phyloP scores from a whole-genome alignment of 53 echinoderm and acorn worm genomes.

The Pentamera pediparva region DNA sequence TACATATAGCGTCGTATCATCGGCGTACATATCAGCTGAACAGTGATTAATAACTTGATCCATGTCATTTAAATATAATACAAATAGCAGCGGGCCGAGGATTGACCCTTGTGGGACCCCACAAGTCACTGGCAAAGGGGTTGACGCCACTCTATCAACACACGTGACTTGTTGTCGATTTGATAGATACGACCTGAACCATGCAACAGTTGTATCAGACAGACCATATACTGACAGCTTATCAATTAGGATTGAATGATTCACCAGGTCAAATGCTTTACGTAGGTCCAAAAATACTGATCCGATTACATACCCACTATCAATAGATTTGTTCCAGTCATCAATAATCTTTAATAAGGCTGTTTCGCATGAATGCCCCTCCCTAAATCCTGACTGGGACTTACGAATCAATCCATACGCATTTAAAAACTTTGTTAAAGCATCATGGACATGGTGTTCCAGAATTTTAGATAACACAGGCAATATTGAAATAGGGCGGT shows the following conservation, averaged over 20 bases:
- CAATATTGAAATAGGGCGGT: constrained; percentile 2
- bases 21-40: constrained; percentile 7
- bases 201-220: not conserved
- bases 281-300: not conserved
- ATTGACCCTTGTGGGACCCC: constrained; percentile 14
- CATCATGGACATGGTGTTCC: not conserved
- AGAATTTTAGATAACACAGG: constrained; percentile 12
- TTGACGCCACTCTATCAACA: not conserved
- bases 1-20: not conserved
- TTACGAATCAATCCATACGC: not conserved
- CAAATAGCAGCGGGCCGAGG: not conserved
- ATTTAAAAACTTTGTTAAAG: constrained; percentile 7
- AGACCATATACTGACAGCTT: not conserved
- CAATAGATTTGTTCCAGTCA: constrained; percentile 22
- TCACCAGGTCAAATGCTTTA: constrained; percentile 2
- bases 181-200: constrained; percentile 7
- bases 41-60: not conserved
- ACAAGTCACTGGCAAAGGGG: not conserved
- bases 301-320: constrained; percentile 5
- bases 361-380: not conserved
- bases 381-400: not conserved
- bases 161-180: not conserved
- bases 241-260: not conserved
- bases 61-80: not conserved
- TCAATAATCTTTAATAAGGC: constrained; percentile 4